A percentile compares a stretch with the other conserved stretches of the same genome.
Conservation (phyloP, 2,888 invertebrate genomes). For the Eristalis arbustorum region DNA sequence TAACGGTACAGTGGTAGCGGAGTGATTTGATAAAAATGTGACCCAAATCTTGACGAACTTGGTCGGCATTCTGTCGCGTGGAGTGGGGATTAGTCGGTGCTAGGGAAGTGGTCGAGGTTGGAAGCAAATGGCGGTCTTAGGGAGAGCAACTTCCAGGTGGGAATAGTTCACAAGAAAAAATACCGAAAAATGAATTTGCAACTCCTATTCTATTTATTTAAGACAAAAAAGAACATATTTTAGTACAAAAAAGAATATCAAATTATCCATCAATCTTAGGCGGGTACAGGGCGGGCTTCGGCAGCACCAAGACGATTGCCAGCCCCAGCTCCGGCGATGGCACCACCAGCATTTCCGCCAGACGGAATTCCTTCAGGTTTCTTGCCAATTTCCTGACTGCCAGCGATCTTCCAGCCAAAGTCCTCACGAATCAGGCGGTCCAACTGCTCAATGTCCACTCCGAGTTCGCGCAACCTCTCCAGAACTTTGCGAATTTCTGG, state of each 20-base stretch:
- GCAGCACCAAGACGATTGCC: not conserved
- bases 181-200: not conserved
- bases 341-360: too few relatives aligned
- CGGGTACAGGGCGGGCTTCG: not conserved
- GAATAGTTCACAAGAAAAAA: too few relatives aligned
- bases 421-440: conserved; percentile 75
- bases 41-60: not conserved
- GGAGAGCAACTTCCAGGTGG: too few relatives aligned
- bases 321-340: too few relatives aligned
- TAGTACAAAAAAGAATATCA: not conserved
- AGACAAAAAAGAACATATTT: not conserved
- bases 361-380: not conserved
- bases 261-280: not conserved
- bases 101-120: not conserved
- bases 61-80: not conserved
- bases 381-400: not conserved
- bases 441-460: conserved; percentile 73
- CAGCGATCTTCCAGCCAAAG: conserved; percentile 73
- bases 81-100: too few relatives aligned
- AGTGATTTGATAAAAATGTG: not conserved
- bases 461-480: conserved; percentile 72
- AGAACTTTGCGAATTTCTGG: conserved; percentile 72
- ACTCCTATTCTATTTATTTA: not conserved
- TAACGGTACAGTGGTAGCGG: not conserved
- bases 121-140: too few relatives aligned